Base-by-base conservation (phyloP, 2,113 vertebrate species). In the Alosa alosa region DNA sequence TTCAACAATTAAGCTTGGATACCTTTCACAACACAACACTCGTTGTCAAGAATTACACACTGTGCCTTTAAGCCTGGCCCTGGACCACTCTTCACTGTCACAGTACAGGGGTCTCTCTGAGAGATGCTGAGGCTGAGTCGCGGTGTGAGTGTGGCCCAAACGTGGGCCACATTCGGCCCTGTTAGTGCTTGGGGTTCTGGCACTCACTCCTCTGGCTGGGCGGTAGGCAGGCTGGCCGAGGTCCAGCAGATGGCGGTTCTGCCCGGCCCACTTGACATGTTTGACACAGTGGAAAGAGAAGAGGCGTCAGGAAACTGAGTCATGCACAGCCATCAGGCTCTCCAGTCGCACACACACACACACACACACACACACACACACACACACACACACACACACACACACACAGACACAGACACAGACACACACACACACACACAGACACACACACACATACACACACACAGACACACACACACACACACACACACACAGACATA, bases 211-310 rank as follows among this genome's bases (percentile, higher is more conserved):
- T 55, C 17, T 2, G 15, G 55, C 18, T 22, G 55, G 18, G 18
- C 18, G 55, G 50, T 15, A 15, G 50, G 55, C 55, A 6, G 20
- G 20, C 20, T 60, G 55, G 55, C 20, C 18, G 18, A 22, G 55
- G 55, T 60, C 55, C 55, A 60, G 55, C 55, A 60, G 55, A 60
- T 20, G 55, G 20, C 20, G 18, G 55, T 60, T 60, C 25, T 36
- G 64, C 64, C 25, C 3, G 25, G 64, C 36, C 64, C 64, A 72
- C 64, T 72, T 72, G 64, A 72, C 64, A 72, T 72, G 64, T 72
- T 72, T 72, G 64, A 72, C 64, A 72, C 64, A 7, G 64, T 72
- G 64, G 64, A 72, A 72, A 72, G 64, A 72, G 64, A 72, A 72
- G 64, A 72, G 64, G 64, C 64, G 64, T 72, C 64, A 72, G 64